Base-by-base conservation (phyloP, 2,113 vertebrate species). In the Rhipidura dahli region DNA sequence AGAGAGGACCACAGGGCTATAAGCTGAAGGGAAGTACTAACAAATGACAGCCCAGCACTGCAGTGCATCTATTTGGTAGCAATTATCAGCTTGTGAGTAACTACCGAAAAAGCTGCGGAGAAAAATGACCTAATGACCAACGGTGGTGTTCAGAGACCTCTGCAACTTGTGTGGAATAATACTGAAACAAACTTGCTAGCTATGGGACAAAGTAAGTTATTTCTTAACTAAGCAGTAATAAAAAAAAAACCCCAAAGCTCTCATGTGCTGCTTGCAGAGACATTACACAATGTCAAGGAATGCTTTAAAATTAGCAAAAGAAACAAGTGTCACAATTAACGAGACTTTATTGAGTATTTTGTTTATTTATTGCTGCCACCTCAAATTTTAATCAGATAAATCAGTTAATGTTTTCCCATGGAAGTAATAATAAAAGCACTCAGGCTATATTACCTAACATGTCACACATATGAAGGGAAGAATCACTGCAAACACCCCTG, bases 81-180 rank as follows among this genome's bases (percentile, higher is more conserved):
- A 93, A 77, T 95, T 94, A 93, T 90, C 86, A 90, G 33, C 83
- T 87, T 92, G 76, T 77, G 83, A 86, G 63, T 42, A 95, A 86
- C 59, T 70, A 80, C 31, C 0, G 0, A 35, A 83, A 92, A 66
- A 79, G 16, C 39, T 80, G 40, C 11, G 13, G 50, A 51, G 80
- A 60, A 57, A 79, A 83, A 88, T 64, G 50, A 92, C 63, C 79
- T 50, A 65, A 77, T 69, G 78, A 87, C 84, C 69, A 64, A 2
- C 20, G 24, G 22, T 57, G 37, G 42, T 75, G 13, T 39, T 91
- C 60, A 71, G 69, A 84, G 54, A 87, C 69, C 56, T 84, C 49
- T 89, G 47, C 30, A 89, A 54, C 20, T 77, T 53, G 9, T 66
- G 54, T 78, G 35, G 69, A 91, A 89, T 84, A 87, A 70, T 37